Evolutionary conservation across 2,888 invertebrate genomes (phyloP).

Genomic region (Nomada ferruginata): DNA sequence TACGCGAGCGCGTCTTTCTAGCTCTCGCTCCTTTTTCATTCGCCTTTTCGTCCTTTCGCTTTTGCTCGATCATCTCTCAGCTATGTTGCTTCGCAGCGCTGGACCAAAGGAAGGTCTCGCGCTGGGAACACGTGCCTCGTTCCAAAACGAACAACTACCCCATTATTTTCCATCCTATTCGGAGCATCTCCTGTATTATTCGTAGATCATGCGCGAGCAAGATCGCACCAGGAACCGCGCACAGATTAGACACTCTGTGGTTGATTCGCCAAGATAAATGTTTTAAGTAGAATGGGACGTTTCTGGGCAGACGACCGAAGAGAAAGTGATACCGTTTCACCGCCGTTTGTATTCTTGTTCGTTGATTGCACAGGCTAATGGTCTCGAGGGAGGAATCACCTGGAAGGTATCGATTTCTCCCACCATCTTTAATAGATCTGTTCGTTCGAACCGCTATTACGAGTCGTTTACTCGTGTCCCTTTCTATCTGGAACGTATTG

Average conservation of each 20-base stretch:
- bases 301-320: background rate
- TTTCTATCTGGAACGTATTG: background rate
- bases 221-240: background rate
- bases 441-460: slow-evolving; percentile 1
- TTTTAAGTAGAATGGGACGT: too few species aligned
- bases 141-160: slow-evolving; percentile 11
- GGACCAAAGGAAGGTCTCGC: slow-evolving; percentile 29
- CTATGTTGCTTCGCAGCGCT: background rate
- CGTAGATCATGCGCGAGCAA: slow-evolving; percentile 9
- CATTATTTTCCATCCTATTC: background rate
- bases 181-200: too few species aligned
- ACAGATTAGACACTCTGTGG: background rate
- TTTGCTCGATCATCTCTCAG: slow-evolving; percentile 42
- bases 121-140: slow-evolving; percentile 42
- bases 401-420: background rate
- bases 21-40: slow-evolving; percentile 17
- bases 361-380: background rate
- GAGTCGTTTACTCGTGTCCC: background rate
- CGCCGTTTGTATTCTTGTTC: too few species aligned
- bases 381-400: background rate
- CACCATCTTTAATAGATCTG: background rate
- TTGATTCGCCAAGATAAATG: too few species aligned
- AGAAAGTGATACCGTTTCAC: slow-evolving; percentile 21
- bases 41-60: slow-evolving; percentile 38
- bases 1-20: slow-evolving; percentile 46